A percentile compares a stretch with the other conserved stretches of the same genome.
These are phyloP conservation scores for Hirundichthys speculiger DNA, from an alignment of 2,113 vertebrate genomes.

Conservation along the genomic window DNA sequence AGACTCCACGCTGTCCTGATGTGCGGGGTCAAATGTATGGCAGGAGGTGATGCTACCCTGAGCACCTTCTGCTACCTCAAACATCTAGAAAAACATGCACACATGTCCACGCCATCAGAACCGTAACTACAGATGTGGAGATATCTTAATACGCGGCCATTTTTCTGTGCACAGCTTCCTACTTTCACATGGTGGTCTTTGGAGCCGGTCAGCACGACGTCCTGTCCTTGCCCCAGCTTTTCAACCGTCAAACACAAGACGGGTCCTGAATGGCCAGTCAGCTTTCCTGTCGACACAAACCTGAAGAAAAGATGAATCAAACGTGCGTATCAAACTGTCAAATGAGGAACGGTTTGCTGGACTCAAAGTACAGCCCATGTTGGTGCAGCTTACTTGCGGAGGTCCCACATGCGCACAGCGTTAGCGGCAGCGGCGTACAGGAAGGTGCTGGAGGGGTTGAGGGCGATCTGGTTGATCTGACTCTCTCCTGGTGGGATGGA, in stretches of 20 bases:
- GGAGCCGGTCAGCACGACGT: constrained; percentile 96
- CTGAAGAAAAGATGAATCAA: constrained; percentile 65
- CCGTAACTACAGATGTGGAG: background rate
- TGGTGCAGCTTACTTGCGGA: constrained; percentile 86
- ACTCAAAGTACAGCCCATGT: no score
- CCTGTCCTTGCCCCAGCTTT: constrained; percentile 87
- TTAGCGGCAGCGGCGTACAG: constrained; percentile 95
- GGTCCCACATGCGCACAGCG: constrained; percentile 96
- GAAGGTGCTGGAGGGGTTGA: constrained; percentile 91
- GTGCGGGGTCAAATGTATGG: constrained; percentile 90
- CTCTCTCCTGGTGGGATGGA: constrained; percentile 93
- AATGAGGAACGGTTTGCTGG: no score
- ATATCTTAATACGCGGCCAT: no score
- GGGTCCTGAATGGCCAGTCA: constrained; percentile 92
- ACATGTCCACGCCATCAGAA: no score
- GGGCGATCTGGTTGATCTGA: constrained; percentile 94
- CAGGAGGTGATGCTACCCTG: constrained; percentile 89
- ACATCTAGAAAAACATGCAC: constrained; percentile 87
- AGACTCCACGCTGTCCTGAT: constrained; percentile 93
- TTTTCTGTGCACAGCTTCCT: no score
- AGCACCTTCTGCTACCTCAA: constrained; percentile 92
- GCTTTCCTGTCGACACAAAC: constrained; percentile 95
- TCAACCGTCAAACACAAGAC: constrained; percentile 96
- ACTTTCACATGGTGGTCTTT: constrained; percentile 97
- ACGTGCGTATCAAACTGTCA: no score